These are phyloP conservation scores for Drosophila sproati DNA, from an alignment of 1,140 invertebrate species.

Conservation along the genomic window DNA sequence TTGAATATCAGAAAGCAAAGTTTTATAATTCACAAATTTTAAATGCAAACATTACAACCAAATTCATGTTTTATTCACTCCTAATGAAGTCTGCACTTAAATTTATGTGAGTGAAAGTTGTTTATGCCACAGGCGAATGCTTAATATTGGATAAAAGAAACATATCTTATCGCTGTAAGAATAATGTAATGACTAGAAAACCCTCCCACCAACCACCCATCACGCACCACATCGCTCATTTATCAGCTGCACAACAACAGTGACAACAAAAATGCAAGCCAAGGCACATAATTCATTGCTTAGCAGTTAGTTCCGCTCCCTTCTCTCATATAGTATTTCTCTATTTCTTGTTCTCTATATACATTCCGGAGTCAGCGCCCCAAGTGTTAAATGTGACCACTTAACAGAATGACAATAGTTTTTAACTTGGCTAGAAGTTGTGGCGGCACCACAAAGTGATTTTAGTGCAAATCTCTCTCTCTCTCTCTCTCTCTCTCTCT, in stretches of 20 bases:
- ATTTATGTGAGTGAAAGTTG: too few species aligned
- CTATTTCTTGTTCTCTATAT: constrained; percentile 24
- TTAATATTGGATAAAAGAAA: constrained; percentile 12
- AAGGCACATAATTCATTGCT: constrained; percentile 67
- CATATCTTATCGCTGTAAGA: constrained; percentile 3
- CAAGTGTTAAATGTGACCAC: constrained; percentile 83
- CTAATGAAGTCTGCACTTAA: too few species aligned
- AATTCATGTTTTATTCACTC: too few species aligned
- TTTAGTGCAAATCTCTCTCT: constrained; percentile 70
- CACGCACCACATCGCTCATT: constrained; percentile 44
- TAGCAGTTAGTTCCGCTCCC: constrained; percentile 1
- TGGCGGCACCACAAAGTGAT: constrained; percentile 83
- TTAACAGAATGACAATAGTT: constrained; percentile 84
- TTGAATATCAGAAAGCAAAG: not conserved
- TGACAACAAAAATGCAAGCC: constrained; percentile 47
- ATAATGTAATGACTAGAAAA: constrained; percentile 22
- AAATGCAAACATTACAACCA: not conserved
- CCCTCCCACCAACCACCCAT: not conserved
- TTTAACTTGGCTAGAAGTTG: constrained; percentile 83
- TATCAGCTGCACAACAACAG: constrained; percentile 44
- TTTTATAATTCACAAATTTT: not conserved
- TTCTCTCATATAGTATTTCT: not conserved
- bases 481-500: constrained; percentile 5
- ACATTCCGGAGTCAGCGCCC: constrained; percentile 57
- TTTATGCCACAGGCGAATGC: constrained; percentile 16